Percentiles rank a stretch among this genome's conserved stretches.
phyloP scores from a whole-genome alignment of 2,797 vertebrate genomes.

The Leptoclinus maculatus region DNA sequence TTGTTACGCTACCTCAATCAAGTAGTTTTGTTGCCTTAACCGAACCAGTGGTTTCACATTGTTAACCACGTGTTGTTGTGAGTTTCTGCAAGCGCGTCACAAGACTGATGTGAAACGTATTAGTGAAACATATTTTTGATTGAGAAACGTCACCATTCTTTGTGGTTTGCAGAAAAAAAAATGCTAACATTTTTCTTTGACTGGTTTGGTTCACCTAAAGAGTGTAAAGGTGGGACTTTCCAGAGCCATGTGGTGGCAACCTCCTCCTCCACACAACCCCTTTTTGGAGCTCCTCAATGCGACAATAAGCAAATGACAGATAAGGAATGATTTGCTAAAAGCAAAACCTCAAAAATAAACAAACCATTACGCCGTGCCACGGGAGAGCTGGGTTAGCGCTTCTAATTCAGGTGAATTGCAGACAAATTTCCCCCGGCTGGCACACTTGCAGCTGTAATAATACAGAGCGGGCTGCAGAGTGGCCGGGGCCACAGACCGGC shows the following conservation, averaged over 20 bases:
- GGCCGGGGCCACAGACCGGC: slow-evolving; percentile 13
- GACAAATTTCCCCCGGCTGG: slow-evolving; percentile 80
- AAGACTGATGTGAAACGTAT: neutral
- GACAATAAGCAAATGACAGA: slow-evolving; percentile 83
- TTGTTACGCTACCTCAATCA: no score
- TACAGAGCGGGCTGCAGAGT: slow-evolving; percentile 58
- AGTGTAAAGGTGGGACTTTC: slow-evolving; percentile 61
- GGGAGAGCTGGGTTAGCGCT: slow-evolving; percentile 66
- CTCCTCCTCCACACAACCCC: neutral
- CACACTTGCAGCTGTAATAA: slow-evolving; percentile 85
- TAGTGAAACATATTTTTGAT: neutral
- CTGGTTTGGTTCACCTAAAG: slow-evolving; percentile 10
- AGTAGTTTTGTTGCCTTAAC: neutral
- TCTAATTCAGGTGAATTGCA: slow-evolving; percentile 86
- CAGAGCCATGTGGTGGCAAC: slow-evolving; percentile 40
- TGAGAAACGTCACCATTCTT: neutral
- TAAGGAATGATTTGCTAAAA: slow-evolving; percentile 86
- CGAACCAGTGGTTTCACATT: neutral
- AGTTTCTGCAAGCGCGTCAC: neutral
- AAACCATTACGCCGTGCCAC: slow-evolving; percentile 74
- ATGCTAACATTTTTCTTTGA: neutral
- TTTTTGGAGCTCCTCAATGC: slow-evolving; percentile 64
- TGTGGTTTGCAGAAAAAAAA: neutral
- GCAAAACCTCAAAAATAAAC: slow-evolving; percentile 85
- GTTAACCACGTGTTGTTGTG: neutral